Percentiles rank a stretch among this genome's conserved stretches.
phyloP scores from a whole-genome alignment of 2,113 vertebrate species.

The Daphoenositta chrysoptera region DNA sequence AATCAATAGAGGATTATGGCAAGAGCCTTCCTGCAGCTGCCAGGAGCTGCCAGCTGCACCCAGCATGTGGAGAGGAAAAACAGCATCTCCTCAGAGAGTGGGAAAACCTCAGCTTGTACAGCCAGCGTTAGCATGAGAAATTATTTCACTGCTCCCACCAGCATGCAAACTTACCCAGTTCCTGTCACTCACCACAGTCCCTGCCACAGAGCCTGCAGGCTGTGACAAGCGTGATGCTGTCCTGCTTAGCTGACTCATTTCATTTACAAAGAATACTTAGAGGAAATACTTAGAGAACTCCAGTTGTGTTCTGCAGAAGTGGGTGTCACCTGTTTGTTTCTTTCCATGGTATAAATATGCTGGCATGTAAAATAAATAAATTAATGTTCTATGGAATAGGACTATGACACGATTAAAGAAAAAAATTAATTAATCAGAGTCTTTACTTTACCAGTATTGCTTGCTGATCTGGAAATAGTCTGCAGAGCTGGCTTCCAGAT shows the following conservation, averaged over 20 bases:
- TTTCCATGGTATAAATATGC: background rate
- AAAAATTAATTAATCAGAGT: background rate
- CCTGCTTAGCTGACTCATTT: slow-evolving; percentile 31
- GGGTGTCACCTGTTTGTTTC: background rate
- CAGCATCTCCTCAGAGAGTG: background rate
- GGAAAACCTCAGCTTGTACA: background rate
- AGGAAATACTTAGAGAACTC: slow-evolving; percentile 26
- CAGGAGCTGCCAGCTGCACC: background rate
- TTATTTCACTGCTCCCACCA: background rate
- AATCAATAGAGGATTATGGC: background rate
- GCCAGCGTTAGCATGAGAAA: background rate
- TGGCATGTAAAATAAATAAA: background rate
- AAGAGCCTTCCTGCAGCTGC: background rate
- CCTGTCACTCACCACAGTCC: background rate
- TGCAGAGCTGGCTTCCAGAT: background rate
- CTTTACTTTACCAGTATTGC: background rate
- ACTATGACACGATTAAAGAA: background rate
- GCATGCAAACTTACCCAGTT: background rate
- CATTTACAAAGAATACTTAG: slow-evolving; percentile 17
- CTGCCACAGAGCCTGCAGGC: background rate
- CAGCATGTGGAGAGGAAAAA: background rate
- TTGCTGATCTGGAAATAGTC: background rate
- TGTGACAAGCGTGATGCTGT: background rate
- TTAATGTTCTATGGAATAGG: background rate
- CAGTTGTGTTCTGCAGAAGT: slow-evolving; percentile 24